phyloP scores from a whole-genome alignment of 2,888 invertebrate species.

The Drosophila tanythrix region DNA sequence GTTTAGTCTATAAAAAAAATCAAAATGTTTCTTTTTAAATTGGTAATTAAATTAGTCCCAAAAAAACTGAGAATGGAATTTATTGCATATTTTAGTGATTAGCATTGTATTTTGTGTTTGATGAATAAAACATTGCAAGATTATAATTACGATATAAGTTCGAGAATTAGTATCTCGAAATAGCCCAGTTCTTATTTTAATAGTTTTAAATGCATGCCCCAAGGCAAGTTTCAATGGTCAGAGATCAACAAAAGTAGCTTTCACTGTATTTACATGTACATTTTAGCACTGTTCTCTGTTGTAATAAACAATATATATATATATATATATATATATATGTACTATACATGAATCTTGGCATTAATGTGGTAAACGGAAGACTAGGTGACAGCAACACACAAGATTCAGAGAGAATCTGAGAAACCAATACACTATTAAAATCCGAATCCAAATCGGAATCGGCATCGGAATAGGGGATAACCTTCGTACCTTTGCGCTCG shows the following conservation, averaged over 20 bases:
- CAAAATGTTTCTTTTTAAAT: background rate
- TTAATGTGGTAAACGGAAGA: conserved; percentile 13
- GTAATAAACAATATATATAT: conserved; percentile 18
- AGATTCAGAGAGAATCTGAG: conserved; percentile 10
- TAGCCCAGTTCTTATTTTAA: background rate
- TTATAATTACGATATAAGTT: background rate
- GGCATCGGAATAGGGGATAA: background rate
- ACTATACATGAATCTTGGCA: conserved; percentile 4
- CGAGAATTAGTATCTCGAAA: background rate
- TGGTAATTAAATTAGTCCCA: background rate
- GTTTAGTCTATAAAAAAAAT: background rate
- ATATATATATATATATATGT: background rate
- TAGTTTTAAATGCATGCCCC: background rate
- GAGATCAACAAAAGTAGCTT: background rate
- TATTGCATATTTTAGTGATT: background rate
- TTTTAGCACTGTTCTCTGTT: conserved; percentile 19
- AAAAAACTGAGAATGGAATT: background rate
- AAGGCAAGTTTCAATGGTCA: background rate
- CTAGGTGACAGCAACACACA: conserved; percentile 5
- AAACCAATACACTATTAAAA: background rate
- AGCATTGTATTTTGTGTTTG: background rate
- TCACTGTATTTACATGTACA: conserved; percentile 11
- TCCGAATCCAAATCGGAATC: background rate
- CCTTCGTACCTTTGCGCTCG: conserved; percentile 17
- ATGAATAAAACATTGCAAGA: background rate